Evolutionary conservation across 2,888 invertebrate genomes (phyloP).

Genomic region (Nemotelus nigrinus): DNA sequence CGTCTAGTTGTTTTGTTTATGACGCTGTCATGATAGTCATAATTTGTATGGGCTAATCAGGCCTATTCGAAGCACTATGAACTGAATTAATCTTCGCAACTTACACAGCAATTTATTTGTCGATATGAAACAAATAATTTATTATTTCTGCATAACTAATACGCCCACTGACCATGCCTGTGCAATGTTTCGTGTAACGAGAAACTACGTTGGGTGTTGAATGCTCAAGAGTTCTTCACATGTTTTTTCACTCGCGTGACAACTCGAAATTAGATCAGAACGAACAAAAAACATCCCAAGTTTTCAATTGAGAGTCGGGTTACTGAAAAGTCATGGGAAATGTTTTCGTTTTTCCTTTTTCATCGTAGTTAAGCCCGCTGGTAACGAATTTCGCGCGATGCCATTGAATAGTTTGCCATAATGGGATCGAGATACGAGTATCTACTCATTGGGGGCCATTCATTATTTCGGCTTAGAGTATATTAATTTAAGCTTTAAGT

Average conservation of each 20-base stretch:
- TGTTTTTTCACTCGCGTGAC: conserved; percentile 30
- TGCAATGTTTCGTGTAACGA: not conserved
- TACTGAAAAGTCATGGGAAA: conserved; percentile 39
- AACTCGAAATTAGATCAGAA: conserved; percentile 41
- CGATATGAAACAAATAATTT: conserved; percentile 10
- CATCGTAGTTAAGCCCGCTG: conserved; percentile 6
- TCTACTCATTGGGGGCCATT: conserved; percentile 34
- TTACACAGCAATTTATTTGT: not conserved
- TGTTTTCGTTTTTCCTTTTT: conserved; percentile 5
- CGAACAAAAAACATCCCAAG: conserved; percentile 12
- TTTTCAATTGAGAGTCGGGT: conserved; percentile 20
- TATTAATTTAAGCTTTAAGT: conserved; percentile 39
- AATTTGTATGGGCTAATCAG: conserved; percentile 2
- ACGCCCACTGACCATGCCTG: not conserved
- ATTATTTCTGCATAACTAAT: not conserved
- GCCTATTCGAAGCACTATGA: conserved; percentile 5
- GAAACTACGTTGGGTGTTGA: not conserved
- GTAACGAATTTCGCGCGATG: not conserved
- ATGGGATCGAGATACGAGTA: conserved; percentile 21
- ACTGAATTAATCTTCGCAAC: conserved; percentile 12
- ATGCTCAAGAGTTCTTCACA: conserved; percentile 20
- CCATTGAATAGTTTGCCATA: conserved; percentile 13
- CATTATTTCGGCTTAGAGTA: conserved; percentile 37
- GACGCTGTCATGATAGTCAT: conserved; percentile 15
- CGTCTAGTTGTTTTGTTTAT: not conserved